Conservation (phyloP, 1,140 invertebrate genomes). For the Cyclargus thomasi region DNA sequence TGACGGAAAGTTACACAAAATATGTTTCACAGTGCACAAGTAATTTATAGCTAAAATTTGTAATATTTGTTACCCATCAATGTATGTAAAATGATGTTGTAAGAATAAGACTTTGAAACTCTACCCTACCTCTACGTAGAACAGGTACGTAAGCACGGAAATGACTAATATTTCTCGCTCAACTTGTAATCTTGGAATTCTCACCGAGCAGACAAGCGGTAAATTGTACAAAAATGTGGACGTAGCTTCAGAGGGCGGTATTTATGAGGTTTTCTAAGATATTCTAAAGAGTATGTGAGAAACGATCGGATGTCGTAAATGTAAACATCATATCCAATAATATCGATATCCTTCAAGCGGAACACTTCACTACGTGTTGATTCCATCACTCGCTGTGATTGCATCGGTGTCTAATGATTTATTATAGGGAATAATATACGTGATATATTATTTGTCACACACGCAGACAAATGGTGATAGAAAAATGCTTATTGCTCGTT, state of each 20-base stretch:
- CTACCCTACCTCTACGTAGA: too few species aligned
- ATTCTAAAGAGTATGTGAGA: background rate
- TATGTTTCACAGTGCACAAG: too few species aligned
- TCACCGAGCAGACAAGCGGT: background rate
- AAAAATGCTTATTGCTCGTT: slow-evolving; percentile 1
- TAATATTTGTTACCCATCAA: too few species aligned
- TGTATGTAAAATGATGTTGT: too few species aligned
- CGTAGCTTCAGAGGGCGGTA: background rate
- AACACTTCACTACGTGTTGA: background rate
- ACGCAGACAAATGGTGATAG: background rate
- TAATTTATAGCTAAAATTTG: too few species aligned
- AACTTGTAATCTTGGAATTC: background rate
- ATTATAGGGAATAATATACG: background rate
- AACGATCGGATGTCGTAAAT: background rate
- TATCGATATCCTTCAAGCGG: background rate
- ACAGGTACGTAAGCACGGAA: too few species aligned
- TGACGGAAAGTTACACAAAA: too few species aligned
- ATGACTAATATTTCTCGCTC: background rate
- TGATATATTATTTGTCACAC: background rate
- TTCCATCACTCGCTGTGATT: background rate
- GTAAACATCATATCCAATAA: background rate
- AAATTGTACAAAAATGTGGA: background rate
- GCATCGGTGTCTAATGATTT: background rate
- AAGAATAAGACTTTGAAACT: too few species aligned
- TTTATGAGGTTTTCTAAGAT: background rate